Evolutionary conservation across 2,113 vertebrate genomes (phyloP).

Genomic region (Xiphophorus hellerii): DNA sequence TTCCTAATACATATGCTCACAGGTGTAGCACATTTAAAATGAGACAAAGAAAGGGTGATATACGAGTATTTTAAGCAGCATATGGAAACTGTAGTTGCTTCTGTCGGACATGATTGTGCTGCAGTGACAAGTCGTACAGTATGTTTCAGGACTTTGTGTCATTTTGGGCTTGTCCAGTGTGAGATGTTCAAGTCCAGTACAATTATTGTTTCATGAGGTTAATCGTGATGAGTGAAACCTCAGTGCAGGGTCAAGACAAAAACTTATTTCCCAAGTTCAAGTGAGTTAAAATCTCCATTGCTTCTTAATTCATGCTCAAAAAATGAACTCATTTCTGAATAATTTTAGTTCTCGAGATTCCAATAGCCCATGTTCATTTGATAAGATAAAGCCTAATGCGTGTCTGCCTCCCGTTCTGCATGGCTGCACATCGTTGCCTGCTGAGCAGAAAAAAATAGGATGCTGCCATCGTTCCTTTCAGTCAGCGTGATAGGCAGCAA

Average conservation of each 20-base stretch:
- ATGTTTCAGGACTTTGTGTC: too few relatives aligned
- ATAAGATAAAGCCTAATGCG: slow-evolving; percentile 38
- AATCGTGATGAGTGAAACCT: not conserved
- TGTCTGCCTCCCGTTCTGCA: slow-evolving; percentile 22
- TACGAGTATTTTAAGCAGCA: too few relatives aligned
- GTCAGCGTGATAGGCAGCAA: slow-evolving; percentile 45
- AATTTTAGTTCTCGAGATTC: slow-evolving; percentile 8
- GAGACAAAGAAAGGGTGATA: too few relatives aligned
- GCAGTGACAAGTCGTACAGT: too few relatives aligned
- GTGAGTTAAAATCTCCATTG: not conserved
- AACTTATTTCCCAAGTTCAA: not conserved
- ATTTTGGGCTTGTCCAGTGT: too few relatives aligned
- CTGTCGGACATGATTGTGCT: too few relatives aligned
- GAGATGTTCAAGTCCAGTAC: too few relatives aligned
- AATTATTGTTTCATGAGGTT: not conserved
- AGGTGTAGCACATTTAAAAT: too few relatives aligned
- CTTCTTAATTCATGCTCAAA: slow-evolving; percentile 3
- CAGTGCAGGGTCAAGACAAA: not conserved
- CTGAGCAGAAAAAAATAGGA: slow-evolving; percentile 10
- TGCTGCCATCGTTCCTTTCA: slow-evolving; percentile 40
- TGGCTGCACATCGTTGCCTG: slow-evolving; percentile 29
- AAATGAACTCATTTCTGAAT: not conserved
- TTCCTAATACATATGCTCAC: too few relatives aligned
- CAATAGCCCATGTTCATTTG: slow-evolving; percentile 3
- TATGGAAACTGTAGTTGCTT: too few relatives aligned